Evolutionary conservation across 2,888 invertebrate genomes (phyloP).

Genomic region (Apoderus coryli): DNA sequence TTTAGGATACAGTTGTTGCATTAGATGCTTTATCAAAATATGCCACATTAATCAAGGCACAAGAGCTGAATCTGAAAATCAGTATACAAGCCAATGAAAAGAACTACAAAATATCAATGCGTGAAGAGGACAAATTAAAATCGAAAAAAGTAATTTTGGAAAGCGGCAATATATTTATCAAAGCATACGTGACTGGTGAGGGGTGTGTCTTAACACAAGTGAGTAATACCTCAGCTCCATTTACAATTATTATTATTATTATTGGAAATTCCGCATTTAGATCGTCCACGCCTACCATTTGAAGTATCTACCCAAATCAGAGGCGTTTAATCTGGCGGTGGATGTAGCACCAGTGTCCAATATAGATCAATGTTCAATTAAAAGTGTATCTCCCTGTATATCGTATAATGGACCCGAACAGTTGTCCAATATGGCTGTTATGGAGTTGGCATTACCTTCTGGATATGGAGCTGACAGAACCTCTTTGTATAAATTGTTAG

Average conservation of each 20-base stretch:
- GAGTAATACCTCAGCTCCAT: slow-evolving; percentile 8
- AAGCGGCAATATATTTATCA: slow-evolving; percentile 32
- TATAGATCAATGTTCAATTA: slow-evolving; percentile 34
- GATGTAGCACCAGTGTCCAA: slow-evolving; percentile 31
- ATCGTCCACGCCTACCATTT: slow-evolving; percentile 37
- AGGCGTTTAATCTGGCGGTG: slow-evolving; percentile 38
- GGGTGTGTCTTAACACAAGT: slow-evolving; percentile 44
- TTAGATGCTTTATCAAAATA: slow-evolving; percentile 44
- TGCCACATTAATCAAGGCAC: slow-evolving; percentile 33
- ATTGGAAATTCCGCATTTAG: too few relatives aligned
- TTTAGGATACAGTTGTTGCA: slow-evolving; percentile 44
- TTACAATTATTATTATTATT: too few relatives aligned
- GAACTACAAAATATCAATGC: slow-evolving; percentile 32
- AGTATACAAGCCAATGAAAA: slow-evolving; percentile 32
- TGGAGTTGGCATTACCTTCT: slow-evolving; percentile 47
- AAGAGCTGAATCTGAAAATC: slow-evolving; percentile 33
- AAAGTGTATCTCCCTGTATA: slow-evolving; percentile 30
- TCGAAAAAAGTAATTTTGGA: slow-evolving; percentile 33
- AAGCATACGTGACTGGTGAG: slow-evolving; percentile 35
- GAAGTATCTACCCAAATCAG: slow-evolving; percentile 32
- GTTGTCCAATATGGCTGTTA: slow-evolving; percentile 44
- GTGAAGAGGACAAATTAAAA: slow-evolving; percentile 35
- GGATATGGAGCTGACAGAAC: slow-evolving; percentile 46
- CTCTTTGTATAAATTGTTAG: slow-evolving; percentile 39
- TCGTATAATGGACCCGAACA: slow-evolving; percentile 31